Evolutionary conservation across 2,113 vertebrate genomes (phyloP).

Genomic region (Heloderma charlesbogerti): DNA sequence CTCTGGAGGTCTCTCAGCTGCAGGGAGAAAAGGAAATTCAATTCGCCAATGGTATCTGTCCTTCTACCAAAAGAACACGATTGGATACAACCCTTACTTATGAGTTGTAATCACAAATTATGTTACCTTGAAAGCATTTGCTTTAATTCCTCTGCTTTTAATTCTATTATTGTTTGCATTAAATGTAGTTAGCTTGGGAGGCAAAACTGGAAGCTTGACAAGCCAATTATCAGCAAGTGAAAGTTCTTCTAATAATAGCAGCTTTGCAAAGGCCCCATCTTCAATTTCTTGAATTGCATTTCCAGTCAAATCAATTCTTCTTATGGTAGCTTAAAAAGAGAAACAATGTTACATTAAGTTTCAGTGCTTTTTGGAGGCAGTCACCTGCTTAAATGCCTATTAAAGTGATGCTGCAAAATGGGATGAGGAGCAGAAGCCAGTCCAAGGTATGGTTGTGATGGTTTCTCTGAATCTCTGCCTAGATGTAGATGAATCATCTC

Average conservation of each 20-base stretch:
- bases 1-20: no score
- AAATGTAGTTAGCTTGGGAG: slow-evolving; percentile 86
- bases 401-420: not conserved
- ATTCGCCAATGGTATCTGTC: no score
- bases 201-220: slow-evolving; percentile 91
- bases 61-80: no score
- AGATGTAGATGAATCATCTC: not conserved
- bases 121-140: slow-evolving; percentile 94
- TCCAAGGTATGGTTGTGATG: not conserved
- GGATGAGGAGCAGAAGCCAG: not conserved
- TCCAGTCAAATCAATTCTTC: slow-evolving; percentile 94
- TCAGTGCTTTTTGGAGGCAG: not conserved
- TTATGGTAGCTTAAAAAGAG: slow-evolving; percentile 86
- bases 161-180: slow-evolving; percentile 92
- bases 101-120: not conserved
- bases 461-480: not conserved
- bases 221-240: slow-evolving; percentile 92
- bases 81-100: no score
- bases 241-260: slow-evolving; percentile 89
- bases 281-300: slow-evolving; percentile 96
- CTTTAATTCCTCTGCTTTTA: slow-evolving; percentile 93
- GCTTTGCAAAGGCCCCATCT: slow-evolving; percentile 92
- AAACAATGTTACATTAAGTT: slow-evolving; percentile 39
- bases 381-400: not conserved
- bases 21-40: no score